These are phyloP conservation scores for Saxicola maurus DNA, from an alignment of 2,797 vertebrate genomes.

Conservation along the genomic window DNA sequence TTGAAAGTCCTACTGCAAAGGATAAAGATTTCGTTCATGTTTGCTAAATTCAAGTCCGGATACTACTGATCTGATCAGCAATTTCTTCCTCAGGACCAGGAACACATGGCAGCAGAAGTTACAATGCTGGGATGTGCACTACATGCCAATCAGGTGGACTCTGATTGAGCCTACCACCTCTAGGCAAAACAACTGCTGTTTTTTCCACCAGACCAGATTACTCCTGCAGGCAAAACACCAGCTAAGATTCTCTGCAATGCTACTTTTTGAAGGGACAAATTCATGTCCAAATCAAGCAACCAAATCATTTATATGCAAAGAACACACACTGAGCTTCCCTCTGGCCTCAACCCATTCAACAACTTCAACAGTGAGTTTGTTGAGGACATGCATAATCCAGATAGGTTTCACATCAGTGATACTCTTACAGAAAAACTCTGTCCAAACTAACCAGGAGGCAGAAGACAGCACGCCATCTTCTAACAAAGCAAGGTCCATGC, in stretches of 20 bases:
- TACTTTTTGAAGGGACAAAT: constrained; percentile 16
- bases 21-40: neutral
- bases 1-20: neutral
- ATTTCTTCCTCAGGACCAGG: neutral
- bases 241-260: neutral
- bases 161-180: neutral
- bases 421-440: neutral
- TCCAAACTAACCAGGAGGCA: neutral
- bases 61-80: neutral
- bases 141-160: neutral
- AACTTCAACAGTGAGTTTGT: neutral
- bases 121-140: neutral
- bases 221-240: neutral
- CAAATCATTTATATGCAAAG: neutral
- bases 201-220: neutral
- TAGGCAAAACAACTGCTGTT: constrained; percentile 26
- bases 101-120: constrained; percentile 3
- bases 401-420: neutral
- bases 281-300: neutral
- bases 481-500: neutral
- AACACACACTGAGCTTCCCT: neutral
- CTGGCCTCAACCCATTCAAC: neutral
- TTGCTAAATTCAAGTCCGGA: neutral
- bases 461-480: neutral
- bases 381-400: neutral